A percentile compares a stretch with the other conserved stretches of the same genome.
These are phyloP conservation scores for Atta cephalotes DNA, from an alignment of 1,140 invertebrate genomes.

Conservation along the genomic window DNA sequence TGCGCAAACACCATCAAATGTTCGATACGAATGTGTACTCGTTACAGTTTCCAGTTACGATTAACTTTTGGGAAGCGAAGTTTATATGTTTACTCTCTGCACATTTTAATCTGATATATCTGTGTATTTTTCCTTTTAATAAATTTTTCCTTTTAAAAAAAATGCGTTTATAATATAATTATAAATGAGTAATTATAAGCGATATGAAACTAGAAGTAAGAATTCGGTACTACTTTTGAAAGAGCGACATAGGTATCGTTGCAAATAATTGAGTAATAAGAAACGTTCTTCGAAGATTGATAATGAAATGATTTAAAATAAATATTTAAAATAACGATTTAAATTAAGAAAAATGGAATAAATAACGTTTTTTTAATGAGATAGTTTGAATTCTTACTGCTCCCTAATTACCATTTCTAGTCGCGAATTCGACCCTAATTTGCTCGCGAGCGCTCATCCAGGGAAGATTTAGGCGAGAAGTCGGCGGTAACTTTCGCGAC, in stretches of 20 bases:
- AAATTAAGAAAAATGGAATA: background rate
- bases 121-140: background rate
- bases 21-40: background rate
- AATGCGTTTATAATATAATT: background rate
- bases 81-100: background rate
- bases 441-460: slow-evolving; percentile 42
- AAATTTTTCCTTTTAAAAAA: background rate
- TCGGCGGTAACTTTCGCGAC: slow-evolving; percentile 46
- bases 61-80: background rate
- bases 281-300: background rate
- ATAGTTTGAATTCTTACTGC: background rate
- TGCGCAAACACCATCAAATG: slow-evolving; percentile 14
- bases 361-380: slow-evolving; percentile 17
- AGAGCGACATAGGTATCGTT: background rate
- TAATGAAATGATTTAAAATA: background rate
- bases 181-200: background rate
- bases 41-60: background rate
- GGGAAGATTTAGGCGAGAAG: slow-evolving; percentile 49
- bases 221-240: background rate
- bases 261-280: background rate
- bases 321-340: slow-evolving; percentile 18
- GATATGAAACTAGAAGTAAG: background rate
- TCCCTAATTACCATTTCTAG: slow-evolving; percentile 38
- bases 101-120: background rate
- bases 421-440: slow-evolving; percentile 40